These are phyloP conservation scores for Aurelia aurita DNA, from an alignment of 30 jellyfish, hydroid and myxozoan species.

Conservation along the genomic window DNA sequence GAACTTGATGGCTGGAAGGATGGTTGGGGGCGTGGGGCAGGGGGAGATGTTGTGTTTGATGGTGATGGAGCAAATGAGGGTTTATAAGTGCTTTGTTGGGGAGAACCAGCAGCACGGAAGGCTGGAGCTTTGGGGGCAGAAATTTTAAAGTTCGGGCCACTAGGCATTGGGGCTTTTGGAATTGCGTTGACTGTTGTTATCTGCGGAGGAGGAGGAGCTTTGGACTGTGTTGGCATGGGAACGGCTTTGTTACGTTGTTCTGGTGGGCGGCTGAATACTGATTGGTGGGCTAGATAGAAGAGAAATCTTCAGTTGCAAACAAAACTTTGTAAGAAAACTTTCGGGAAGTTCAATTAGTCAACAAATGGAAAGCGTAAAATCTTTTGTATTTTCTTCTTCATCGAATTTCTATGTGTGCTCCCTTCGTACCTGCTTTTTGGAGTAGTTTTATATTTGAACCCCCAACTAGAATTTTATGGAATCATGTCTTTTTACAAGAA, in stretches of 20 bases:
- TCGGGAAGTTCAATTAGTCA: too few species aligned
- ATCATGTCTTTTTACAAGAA: too few species aligned
- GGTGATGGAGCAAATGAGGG: constrained; percentile 26
- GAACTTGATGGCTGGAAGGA: constrained; percentile 61
- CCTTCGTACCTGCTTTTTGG: too few species aligned
- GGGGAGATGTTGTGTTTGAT: background rate
- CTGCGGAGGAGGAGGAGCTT: constrained; percentile 37
- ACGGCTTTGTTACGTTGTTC: constrained; percentile 79
- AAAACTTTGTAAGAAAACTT: too few species aligned
- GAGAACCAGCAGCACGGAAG: constrained; percentile 33
- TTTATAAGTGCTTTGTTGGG: constrained; percentile 1
- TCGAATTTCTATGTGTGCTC: too few species aligned
- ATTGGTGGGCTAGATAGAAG: constrained; percentile 49
- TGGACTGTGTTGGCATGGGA: constrained; percentile 54
- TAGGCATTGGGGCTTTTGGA: constrained; percentile 84
- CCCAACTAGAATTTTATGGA: too few species aligned
- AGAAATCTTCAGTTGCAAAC: background rate
- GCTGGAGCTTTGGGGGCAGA: constrained; percentile 78
- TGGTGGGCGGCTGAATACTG: constrained; percentile 79
- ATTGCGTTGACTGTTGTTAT: constrained; percentile 66
- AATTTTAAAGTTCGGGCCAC: constrained; percentile 84
- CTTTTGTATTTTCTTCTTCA: too few species aligned
- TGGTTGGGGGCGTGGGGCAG: constrained; percentile 57
- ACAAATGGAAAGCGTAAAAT: too few species aligned
- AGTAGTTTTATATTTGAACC: too few species aligned